phyloP scores from a whole-genome alignment of 2,888 invertebrate genomes.

The Suillia variegata region DNA sequence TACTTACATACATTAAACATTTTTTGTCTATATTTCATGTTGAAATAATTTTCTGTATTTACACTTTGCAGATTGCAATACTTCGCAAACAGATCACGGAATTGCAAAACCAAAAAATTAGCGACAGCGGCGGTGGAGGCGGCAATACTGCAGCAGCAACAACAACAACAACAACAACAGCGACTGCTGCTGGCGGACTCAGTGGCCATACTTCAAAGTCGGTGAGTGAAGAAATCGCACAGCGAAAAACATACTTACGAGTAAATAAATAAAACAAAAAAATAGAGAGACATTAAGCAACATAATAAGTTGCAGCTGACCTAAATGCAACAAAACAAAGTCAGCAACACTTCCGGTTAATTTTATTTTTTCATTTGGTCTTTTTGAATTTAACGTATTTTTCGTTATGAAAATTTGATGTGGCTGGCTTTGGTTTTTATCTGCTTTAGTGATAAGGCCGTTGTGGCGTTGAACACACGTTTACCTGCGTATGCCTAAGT shows the following conservation, averaged over 20 bases:
- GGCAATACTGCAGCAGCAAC: slow-evolving; percentile 12
- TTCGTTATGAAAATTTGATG: no score
- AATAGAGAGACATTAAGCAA: background rate
- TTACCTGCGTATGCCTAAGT: slow-evolving; percentile 37
- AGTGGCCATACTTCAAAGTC: slow-evolving; percentile 43
- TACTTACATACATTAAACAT: no score
- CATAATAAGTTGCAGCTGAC: no score
- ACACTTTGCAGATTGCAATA: slow-evolving; percentile 55
- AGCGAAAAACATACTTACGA: background rate
- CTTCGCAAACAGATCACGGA: slow-evolving; percentile 58
- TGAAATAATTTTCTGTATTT: background rate
- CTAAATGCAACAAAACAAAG: background rate
- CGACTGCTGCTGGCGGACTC: no score
- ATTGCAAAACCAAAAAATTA: slow-evolving; percentile 51
- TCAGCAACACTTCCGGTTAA: background rate
- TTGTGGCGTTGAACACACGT: slow-evolving; percentile 31
- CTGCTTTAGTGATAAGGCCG: background rate
- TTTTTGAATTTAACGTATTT: no score
- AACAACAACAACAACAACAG: no score
- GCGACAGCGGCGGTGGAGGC: slow-evolving; percentile 38
- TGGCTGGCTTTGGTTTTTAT: no score
- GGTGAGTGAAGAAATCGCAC: slow-evolving; percentile 43
- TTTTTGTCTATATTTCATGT: no score
- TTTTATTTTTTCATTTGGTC: background rate
- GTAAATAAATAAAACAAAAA: background rate